Base-by-base conservation (phyloP, 2,888 invertebrate genomes). In the Allacma fusca region DNA sequence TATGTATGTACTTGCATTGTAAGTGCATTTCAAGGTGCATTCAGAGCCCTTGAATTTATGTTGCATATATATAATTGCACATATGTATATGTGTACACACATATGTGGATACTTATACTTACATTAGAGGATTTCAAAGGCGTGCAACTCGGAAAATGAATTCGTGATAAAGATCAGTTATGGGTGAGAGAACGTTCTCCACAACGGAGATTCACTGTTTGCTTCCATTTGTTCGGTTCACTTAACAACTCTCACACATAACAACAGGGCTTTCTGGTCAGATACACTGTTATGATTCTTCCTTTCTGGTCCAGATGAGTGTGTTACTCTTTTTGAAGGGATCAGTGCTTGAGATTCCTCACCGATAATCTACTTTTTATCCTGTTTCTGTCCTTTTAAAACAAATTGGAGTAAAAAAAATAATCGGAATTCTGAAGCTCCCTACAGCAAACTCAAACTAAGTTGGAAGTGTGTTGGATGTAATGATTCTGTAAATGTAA, bases 91-190 rank as follows among this genome's bases (percentile, higher is more conserved):
- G n/a, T n/a, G n/a, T n/a, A n/a, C n/a, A n/a, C n/a, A n/a, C n/a
- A n/a, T n/a, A n/a, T n/a, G n/a, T n/a, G n/a, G n/a, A 9, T 9
- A 40, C 40, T 40, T 9, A 9, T 40, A 40, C 40, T 40, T 40
- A 50, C 50, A 19, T 19, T 19, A 50, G n/a, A 19, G 16, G n/a
- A 19, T 50, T 5, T 50, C 7, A 50, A 26, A 71, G 57, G 71
- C 71, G 71, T 71, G 57, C 71, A 50, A 26, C 57, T 57, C 23
- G 28, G 57, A 72, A 62, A 72, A 72, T 72, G 72, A 72, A 72
- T 72, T 72, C 72, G 72, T 72, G 72, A 72, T 72, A 72, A 72
- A 57, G 72, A 72, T 72, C 72, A 72, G 72, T 72, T 72, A 72
- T 72, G 72, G 72, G 72, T 72, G 72, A 72, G 72, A 72, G 71